phyloP scores from a whole-genome alignment of 1,140 invertebrate species.

The Bombus sibiricus region DNA sequence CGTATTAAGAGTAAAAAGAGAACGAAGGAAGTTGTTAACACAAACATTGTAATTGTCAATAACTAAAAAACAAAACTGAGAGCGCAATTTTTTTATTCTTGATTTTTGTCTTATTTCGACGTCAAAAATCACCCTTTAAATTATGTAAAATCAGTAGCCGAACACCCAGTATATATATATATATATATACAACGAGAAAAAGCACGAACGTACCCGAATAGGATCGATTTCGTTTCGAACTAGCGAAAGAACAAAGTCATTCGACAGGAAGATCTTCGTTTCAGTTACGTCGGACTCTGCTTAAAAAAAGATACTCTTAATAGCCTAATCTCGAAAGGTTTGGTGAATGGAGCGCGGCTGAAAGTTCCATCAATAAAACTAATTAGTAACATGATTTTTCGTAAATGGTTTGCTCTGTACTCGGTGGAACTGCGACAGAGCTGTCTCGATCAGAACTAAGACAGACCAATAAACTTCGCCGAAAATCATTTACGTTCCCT shows the following conservation, averaged over 20 bases:
- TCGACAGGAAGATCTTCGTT: neutral
- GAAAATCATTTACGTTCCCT: conserved; percentile 32
- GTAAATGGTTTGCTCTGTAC: neutral
- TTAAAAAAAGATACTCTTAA: neutral
- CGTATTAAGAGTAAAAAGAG: neutral
- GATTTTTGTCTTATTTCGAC: no score
- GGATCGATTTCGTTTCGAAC: neutral
- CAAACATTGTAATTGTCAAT: no score
- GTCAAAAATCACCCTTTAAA: no score
- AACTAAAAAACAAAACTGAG: no score
- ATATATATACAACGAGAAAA: neutral
- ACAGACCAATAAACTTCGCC: neutral
- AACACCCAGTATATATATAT: no score
- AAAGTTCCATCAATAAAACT: neutral
- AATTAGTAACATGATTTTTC: neutral
- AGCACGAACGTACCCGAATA: neutral
- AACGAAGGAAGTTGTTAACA: neutral
- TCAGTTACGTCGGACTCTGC: neutral
- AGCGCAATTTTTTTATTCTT: no score
- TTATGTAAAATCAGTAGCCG: no score
- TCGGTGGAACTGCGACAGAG: neutral
- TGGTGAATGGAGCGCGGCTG: no score
- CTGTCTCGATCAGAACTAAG: neutral
- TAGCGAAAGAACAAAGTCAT: neutral
- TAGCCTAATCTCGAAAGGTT: neutral